Evolutionary conservation across 1,140 invertebrate species (phyloP).

Genomic region (Luehdorfia chinensis): DNA sequence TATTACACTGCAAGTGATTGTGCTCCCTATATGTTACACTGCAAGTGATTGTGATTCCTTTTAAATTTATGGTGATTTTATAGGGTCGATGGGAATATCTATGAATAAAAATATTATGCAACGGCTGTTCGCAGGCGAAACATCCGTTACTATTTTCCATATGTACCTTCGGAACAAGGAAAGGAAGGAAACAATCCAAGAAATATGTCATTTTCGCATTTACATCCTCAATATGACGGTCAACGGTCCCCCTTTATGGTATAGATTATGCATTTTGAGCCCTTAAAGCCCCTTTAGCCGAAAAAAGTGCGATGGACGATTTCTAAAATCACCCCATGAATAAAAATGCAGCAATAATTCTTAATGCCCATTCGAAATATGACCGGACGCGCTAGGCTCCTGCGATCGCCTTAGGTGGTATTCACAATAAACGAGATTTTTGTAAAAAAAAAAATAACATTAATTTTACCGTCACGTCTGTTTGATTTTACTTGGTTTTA

Average conservation of each 20-base stretch:
- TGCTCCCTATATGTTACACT: too few species aligned
- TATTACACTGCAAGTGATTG: too few species aligned
- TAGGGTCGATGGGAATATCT: background rate
- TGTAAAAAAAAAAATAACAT: background rate
- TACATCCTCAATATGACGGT: constrained; percentile 35
- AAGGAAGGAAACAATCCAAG: constrained; percentile 17
- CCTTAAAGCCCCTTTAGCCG: constrained; percentile 38
- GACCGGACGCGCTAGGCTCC: constrained; percentile 30
- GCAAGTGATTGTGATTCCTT: too few species aligned
- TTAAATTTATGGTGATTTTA: constrained; percentile 3
- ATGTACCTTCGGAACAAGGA: background rate
- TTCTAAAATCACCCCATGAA: constrained; percentile 64
- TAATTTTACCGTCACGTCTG: too few species aligned
- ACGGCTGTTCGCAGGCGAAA: too few species aligned
- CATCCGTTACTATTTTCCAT: background rate
- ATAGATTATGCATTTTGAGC: constrained; percentile 23
- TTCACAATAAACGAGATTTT: constrained; percentile 1
- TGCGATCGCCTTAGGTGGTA: constrained; percentile 1
- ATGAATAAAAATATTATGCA: constrained; percentile 8
- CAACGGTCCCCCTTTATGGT: constrained; percentile 30
- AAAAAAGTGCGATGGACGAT: constrained; percentile 36
- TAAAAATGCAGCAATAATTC: constrained; percentile 68
- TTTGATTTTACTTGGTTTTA: too few species aligned
- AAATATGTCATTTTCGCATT: constrained; percentile 30
- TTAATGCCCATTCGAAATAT: constrained; percentile 58